Evolutionary conservation across 2,888 invertebrate genomes (phyloP).

Genomic region (Mesopsocus fuscifrons): DNA sequence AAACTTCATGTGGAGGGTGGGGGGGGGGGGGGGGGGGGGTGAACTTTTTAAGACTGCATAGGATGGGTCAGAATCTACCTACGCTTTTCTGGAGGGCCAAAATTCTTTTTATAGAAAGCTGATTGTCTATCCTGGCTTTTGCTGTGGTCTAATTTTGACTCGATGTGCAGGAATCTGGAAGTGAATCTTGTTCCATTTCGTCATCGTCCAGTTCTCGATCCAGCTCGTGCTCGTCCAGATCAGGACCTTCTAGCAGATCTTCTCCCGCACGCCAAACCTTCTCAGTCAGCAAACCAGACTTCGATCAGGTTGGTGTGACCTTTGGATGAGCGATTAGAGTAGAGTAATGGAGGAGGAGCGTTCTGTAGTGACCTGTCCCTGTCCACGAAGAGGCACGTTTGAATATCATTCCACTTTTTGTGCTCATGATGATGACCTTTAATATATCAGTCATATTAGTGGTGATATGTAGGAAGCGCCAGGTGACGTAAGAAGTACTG

Average conservation of each 20-base stretch:
- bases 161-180: constrained; percentile 14
- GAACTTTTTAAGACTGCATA: too few relatives aligned
- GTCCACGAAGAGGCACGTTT: too few relatives aligned
- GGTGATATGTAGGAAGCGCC: background rate
- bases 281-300: constrained; percentile 30
- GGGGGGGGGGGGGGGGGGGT: too few relatives aligned
- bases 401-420: too few relatives aligned
- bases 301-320: constrained; percentile 25
- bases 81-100: too few relatives aligned
- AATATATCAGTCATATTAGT: background rate
- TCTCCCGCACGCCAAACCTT: constrained; percentile 32
- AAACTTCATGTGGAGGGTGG: too few relatives aligned
- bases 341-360: background rate
- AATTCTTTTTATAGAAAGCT: too few relatives aligned
- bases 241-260: constrained; percentile 28
- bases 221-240: constrained; percentile 24
- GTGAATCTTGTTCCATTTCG: constrained; percentile 14
- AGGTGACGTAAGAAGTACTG: too few relatives aligned
- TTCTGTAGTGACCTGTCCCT: background rate
- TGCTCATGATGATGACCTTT: constrained; percentile 1
- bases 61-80: too few relatives aligned
- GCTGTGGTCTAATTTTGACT: too few relatives aligned
- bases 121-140: too few relatives aligned
- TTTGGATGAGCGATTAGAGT: constrained; percentile 8
- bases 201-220: constrained; percentile 25